These are phyloP conservation scores for Grapholita molesta DNA, from an alignment of 1,140 invertebrate genomes.

Conservation along the genomic window DNA sequence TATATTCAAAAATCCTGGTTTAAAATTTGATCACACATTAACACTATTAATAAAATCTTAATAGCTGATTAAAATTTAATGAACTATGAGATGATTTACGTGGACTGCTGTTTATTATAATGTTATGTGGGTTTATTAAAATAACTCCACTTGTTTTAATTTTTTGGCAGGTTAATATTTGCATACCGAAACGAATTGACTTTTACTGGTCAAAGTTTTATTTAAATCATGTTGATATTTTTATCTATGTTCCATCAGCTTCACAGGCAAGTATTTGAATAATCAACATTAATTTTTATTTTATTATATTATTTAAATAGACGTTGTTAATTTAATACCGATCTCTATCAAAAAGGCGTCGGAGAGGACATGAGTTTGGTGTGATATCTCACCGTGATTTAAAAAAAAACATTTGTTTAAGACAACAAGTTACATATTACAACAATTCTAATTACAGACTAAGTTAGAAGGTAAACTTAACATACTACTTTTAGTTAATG, in stretches of 20 bases:
- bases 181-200: constrained; percentile 7
- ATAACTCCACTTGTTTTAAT: constrained; percentile 1
- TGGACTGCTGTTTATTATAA: constrained; percentile 1
- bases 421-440: too few relatives aligned
- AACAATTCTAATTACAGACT: too few relatives aligned
- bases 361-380: too few relatives aligned
- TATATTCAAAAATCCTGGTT: background rate
- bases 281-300: background rate
- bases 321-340: too few relatives aligned
- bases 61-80: constrained; percentile 13
- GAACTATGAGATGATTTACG: constrained; percentile 3
- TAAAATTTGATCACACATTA: background rate
- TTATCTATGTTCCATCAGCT: background rate
- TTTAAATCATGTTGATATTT: background rate
- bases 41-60: constrained; percentile 12
- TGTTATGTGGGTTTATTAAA: constrained; percentile 5
- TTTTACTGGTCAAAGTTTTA: background rate
- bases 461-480: too few relatives aligned
- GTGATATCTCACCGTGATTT: too few relatives aligned
- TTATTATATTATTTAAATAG: too few relatives aligned
- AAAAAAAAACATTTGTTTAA: too few relatives aligned
- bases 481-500: too few relatives aligned
- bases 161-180: background rate
- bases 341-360: too few relatives aligned
- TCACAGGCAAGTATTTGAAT: background rate